Conservation (phyloP, 2,888 invertebrate genomes). For the Leptopilina syphax region DNA sequence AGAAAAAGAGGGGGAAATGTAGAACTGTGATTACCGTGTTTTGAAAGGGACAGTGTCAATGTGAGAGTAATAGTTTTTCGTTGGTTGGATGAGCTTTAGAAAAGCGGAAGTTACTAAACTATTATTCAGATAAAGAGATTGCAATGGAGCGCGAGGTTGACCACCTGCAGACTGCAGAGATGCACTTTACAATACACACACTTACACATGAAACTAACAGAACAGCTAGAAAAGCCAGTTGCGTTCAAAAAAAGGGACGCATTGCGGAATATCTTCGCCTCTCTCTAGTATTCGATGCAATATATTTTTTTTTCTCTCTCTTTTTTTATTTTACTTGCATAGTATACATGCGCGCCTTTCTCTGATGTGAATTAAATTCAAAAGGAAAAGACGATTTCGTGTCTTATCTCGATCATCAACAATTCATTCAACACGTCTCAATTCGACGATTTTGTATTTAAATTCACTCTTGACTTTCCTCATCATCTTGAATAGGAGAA, state of each 20-base stretch:
- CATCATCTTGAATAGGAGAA: neutral
- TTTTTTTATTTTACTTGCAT: too few relatives aligned
- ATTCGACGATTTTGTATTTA: slow-evolving; percentile 7
- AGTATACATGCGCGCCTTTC: too few relatives aligned
- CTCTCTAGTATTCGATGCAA: slow-evolving; percentile 25
- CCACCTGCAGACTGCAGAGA: slow-evolving; percentile 55
- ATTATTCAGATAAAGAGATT: slow-evolving; percentile 29
- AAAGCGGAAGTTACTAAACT: slow-evolving; percentile 37
- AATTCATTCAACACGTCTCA: slow-evolving; percentile 19
- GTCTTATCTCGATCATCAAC: slow-evolving; percentile 5
- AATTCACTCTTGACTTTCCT: too few relatives aligned
- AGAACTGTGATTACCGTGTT: slow-evolving; percentile 32
- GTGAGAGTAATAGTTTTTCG: neutral
- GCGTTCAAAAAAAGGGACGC: slow-evolving; percentile 67
- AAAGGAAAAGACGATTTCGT: neutral
- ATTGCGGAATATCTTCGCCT: slow-evolving; percentile 67
- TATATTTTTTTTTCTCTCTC: neutral
- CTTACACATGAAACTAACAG: neutral
- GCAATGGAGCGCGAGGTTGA: slow-evolving; percentile 45
- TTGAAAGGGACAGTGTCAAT: slow-evolving; percentile 17
- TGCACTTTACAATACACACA: slow-evolving; percentile 31
- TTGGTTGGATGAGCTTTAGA: slow-evolving; percentile 28
- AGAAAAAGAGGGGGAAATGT: slow-evolving; percentile 1
- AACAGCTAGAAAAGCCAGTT: slow-evolving; percentile 44
- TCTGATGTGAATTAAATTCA: slow-evolving; percentile 9